phyloP scores from a whole-genome alignment of 35 echinoderm and acorn worm genomes.

The Apostichopus japonicus region DNA sequence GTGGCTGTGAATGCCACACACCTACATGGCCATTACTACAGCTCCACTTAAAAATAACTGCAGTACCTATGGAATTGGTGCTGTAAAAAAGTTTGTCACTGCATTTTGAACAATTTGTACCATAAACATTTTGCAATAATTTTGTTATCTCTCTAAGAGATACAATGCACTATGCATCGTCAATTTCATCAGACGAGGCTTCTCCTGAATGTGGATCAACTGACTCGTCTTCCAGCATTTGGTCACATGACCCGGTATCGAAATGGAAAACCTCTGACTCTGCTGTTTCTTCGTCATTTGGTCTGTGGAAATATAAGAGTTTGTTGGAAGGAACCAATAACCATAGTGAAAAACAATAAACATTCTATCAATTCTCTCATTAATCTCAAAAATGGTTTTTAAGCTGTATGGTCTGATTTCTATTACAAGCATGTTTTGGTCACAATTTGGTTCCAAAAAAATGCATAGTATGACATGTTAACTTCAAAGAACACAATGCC shows the following conservation, averaged over 20 bases:
- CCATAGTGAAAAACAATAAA: too few species aligned
- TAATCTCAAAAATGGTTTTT: too few species aligned
- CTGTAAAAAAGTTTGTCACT: background rate
- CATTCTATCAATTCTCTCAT: too few species aligned
- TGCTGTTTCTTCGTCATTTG: background rate
- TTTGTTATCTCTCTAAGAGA: background rate
- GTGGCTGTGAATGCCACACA: conserved; percentile 16
- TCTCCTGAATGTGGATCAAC: background rate
- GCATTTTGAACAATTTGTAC: background rate
- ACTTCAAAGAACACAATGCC: too few species aligned
- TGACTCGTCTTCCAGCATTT: background rate
- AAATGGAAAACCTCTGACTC: background rate
- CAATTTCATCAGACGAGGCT: background rate
- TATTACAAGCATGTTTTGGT: too few species aligned
- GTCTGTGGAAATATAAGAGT: background rate
- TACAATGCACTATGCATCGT: conserved; percentile 37
- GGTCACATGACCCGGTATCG: background rate
- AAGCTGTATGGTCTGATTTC: too few species aligned
- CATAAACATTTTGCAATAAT: background rate
- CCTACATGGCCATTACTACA: conserved; percentile 14
- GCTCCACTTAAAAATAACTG: conserved; percentile 26
- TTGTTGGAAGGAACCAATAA: too few species aligned
- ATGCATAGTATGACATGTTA: too few species aligned
- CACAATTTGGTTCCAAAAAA: too few species aligned
- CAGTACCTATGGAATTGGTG: background rate